Evolutionary conservation across 37 sponge, comb jelly and placozoan species (phyloP), one percentile per base, ranked within the genome.

Genomic region (Geodia barretti): DNA sequence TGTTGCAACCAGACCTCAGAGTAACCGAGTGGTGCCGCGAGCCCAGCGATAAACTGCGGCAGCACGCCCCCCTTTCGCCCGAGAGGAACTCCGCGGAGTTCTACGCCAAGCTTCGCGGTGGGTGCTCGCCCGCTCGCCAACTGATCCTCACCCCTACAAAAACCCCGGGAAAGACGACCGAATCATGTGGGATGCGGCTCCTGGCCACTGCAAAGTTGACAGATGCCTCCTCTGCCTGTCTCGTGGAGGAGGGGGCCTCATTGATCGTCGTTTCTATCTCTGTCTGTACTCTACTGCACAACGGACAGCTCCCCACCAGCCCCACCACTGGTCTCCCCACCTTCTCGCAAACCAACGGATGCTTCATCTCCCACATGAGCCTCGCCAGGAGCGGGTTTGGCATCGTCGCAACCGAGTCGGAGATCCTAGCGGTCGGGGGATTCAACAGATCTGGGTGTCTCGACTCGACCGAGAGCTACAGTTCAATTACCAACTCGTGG

Each of bases 301-400:
- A 74, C 36, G 37, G 31, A 0, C 24, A 25, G 3, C 47, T 54
- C 37, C 77, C 87, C 0, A 58, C 74, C 1, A 90, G 91, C 31
- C 91, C 91, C 66, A 90, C 91, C 19, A 90, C 91, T 38, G 91
- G 91, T 0, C 59, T 90, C 3, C 71, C 74, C 41, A 58, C 72
- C 29, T 29, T n/a, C 30, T 47, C 54, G 11, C 54, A 47, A 14
- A 32, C 30, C 11, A 60, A 60, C 19, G 38, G 38, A 5, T 28
- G 37, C 34, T 67, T 85, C 64, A 34, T 86, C 23, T 39, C 83
- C 4, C 81, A 75, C 21, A 82, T 90, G 83, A 4, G 20, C 7
- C 21, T 41, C 21, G 88, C 88, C 11, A 59, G 92, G 25, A 70
- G 88, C 62, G 86, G 92, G 0, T 84, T 90, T 80, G 88, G 84